Base-by-base conservation (phyloP, 2,888 invertebrate genomes). In the Cheilosia scutellata region DNA sequence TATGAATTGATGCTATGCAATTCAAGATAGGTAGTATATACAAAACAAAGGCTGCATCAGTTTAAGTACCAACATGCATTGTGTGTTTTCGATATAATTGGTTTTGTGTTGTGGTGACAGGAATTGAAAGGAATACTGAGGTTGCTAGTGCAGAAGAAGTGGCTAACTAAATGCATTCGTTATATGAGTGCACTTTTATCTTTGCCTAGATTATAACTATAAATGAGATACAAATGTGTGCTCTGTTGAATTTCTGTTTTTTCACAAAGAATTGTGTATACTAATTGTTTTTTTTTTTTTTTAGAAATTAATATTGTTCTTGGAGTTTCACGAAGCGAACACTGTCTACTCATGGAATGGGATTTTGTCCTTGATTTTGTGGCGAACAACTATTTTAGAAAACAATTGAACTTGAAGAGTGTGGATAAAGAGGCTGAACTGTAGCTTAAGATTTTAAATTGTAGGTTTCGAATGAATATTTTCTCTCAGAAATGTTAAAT, bases 1-100 rank as follows among this genome's bases (percentile, higher is more conserved):
- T 63, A 55, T 75, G 29, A 62, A 63, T 20, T 63, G 47, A 71
- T 29, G n/a, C 16, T 44, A 51, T 62, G 44, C 13, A 44, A 51
- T 55, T 40, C 49, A 57, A 44, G 44, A 33, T 11, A n/a, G n/a
- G n/a, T 33, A 37, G 37, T 37, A 11, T 11, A 0, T 37, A 11
- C 11, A 74, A 31, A 42, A 29, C 20, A 47, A 20, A 11, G 40
- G 20, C 16, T 4, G 29, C 6, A 27, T 5, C 27, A 57, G 25
- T 44, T 33, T 3, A 27, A n/a, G 47, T 29, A 47, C 20, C 60
- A 25, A 16, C 20, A 49, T 55, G n/a, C 29, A 78, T 71, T 80
- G 55, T 58, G 33, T 72, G 57, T 68, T 72, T 37, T 66, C 53
- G 71, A 77, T 66, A 77, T 76, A 86, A 86, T 86, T 86, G 86